Evolutionary conservation across 2,113 vertebrate species (phyloP), one percentile per base, ranked within the genome.

Genomic region (Ameiurus melas): DNA sequence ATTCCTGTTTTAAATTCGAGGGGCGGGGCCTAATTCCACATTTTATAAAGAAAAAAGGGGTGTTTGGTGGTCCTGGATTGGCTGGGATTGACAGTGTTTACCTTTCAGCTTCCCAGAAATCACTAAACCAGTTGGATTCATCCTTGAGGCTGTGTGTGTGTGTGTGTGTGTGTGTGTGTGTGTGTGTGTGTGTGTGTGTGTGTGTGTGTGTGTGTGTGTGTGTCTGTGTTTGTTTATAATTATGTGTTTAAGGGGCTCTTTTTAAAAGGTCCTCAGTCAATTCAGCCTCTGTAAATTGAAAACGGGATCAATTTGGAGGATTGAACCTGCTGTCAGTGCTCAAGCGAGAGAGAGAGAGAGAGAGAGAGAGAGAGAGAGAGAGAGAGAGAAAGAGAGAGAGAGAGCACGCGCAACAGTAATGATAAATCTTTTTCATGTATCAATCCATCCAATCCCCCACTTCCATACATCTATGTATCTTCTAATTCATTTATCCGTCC

Each of bases 261-360:
- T 62, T 89, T 84, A n/a, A 83, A 87, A n/a, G 83, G 71, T 51
- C 78, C 81, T 78, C 71, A 60, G 70, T 78, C 30, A 58, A 60
- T 84, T 78, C 80, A 57, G 84, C 80, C 83, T 86, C 80, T 80
- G 89, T 64, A 86, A 90, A 89, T 89, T 80, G 85, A 89, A 85
- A 85, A 83, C 85, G 86, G 81, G 87, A 87, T 86, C 85, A 66
- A 79, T 86, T 27, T 53, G 13, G 39, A 5, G 27, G 73, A 77
- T 81, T 89, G 83, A 81, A 86, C 27, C 51, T 57, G 14, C n/a
- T 80, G 68, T 78, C 43, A n/a, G 5, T 36, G 4, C 8, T 66
- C 14, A 27, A 17, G 36, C 0, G 33, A 33, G 81, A 13, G 60
- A 22, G 27, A 43, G 51, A 53, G 27, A 39, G 57, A 57, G 71